Percentiles rank a stretch among this genome's conserved stretches.
phyloP scores from a whole-genome alignment of 2,888 invertebrate species.

The Xestia xanthographa region DNA sequence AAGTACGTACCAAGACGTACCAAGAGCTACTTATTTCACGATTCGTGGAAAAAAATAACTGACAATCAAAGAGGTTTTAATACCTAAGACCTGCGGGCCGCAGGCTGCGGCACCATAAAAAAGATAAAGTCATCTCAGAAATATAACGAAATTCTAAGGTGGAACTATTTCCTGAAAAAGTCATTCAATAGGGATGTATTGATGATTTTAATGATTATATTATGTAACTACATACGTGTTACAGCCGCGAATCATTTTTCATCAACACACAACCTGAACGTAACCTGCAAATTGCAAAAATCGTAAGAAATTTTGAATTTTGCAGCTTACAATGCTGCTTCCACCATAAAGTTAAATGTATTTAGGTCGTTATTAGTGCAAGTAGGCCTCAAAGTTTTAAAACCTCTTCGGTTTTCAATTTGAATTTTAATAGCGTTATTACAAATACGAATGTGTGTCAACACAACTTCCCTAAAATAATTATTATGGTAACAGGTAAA shows the following conservation, averaged over 20 bases:
- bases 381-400: background rate
- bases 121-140: background rate
- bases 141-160: background rate
- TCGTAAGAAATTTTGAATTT: too few relatives aligned
- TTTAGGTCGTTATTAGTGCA: background rate
- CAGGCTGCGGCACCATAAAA: background rate
- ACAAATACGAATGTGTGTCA: background rate
- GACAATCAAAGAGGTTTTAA: background rate
- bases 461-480: background rate
- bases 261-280: too few relatives aligned
- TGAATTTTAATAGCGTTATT: background rate
- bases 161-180: too few relatives aligned
- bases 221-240: too few relatives aligned
- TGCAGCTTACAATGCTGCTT: too few relatives aligned
- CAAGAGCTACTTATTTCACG: background rate
- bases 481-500: constrained; percentile 2
- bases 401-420: background rate
- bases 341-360: too few relatives aligned
- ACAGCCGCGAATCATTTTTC: too few relatives aligned
- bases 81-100: background rate
- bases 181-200: too few relatives aligned
- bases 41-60: background rate
- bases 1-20: too few relatives aligned
- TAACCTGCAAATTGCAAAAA: too few relatives aligned
- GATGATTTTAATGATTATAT: too few relatives aligned